Conservation (phyloP, 1,140 invertebrate species). For the Yoshiicerus persimilis region DNA sequence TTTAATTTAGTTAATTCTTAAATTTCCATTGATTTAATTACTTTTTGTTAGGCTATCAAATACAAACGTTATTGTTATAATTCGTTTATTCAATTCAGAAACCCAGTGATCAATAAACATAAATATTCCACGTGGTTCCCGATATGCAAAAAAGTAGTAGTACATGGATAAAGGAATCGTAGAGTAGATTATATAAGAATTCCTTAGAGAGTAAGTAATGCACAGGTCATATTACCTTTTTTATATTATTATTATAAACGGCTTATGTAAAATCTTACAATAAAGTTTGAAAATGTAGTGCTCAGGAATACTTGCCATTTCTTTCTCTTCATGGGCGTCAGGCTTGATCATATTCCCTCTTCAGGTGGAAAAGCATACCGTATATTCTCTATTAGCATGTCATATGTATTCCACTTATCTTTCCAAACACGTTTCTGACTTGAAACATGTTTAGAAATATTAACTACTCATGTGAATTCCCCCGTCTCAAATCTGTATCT, state of each 20-base stretch:
- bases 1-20: no score
- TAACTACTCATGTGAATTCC: no score
- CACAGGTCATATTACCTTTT: constrained; percentile 17
- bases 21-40: no score
- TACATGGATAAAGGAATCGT: neutral
- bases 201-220: neutral
- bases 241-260: neutral
- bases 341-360: neutral
- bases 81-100: neutral
- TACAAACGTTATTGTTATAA: neutral
- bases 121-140: neutral
- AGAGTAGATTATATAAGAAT: neutral
- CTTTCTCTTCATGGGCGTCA: neutral
- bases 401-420: no score
- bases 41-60: no score
- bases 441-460: no score
- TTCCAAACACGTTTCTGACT: no score
- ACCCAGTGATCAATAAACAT: neutral
- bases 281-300: constrained; percentile 17
- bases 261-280: neutral
- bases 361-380: no score
- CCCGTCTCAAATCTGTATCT: no score
- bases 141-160: neutral
- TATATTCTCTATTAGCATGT: no score
- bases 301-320: neutral